phyloP scores from a whole-genome alignment of 30 jellyfish, hydroid and myxozoan species.

The Cassiopea xamachana region DNA sequence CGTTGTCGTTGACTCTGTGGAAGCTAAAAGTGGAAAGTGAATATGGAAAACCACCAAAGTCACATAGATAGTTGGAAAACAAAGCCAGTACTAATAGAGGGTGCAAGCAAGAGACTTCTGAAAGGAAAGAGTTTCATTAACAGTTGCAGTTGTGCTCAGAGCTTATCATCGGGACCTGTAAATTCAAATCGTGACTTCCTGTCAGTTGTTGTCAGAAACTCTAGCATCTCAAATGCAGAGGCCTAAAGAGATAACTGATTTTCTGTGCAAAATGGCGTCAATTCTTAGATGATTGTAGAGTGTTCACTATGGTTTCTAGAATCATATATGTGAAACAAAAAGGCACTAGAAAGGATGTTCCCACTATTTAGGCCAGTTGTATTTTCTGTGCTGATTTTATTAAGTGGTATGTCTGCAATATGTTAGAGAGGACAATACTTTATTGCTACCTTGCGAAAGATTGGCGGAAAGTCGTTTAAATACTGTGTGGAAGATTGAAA shows the following conservation, averaged over 20 bases:
- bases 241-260: background rate
- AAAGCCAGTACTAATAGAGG: constrained; percentile 16
- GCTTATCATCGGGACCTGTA: background rate
- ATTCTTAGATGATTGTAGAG: background rate
- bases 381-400: background rate
- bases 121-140: background rate
- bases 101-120: background rate
- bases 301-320: background rate
- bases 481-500: too few relatives aligned
- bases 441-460: too few relatives aligned
- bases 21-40: background rate
- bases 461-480: too few relatives aligned
- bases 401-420: background rate
- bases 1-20: background rate
- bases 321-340: background rate
- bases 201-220: background rate
- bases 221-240: background rate
- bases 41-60: constrained; percentile 3
- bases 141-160: constrained; percentile 4
- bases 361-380: background rate
- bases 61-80: background rate
- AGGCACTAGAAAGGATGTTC: background rate
- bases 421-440: background rate
- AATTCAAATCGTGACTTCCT: constrained; percentile 1
- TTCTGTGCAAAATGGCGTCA: background rate